Conservation (phyloP, 1,140 invertebrate species). For the Metaphire vulgaris region DNA sequence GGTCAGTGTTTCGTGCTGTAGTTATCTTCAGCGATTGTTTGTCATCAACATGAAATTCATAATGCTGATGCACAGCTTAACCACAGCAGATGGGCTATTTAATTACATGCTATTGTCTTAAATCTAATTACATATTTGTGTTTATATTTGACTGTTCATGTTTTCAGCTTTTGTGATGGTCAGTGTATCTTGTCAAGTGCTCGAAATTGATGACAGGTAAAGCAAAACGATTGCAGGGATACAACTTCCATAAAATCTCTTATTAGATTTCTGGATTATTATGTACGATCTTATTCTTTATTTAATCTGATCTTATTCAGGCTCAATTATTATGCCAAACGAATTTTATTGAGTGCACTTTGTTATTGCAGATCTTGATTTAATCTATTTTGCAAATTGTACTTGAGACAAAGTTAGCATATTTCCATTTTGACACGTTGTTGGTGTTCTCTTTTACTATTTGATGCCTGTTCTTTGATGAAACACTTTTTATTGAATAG, state of each 20-base stretch:
- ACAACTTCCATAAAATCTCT: not conserved
- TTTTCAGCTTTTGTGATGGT: not conserved
- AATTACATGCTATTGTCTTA: too few relatives aligned
- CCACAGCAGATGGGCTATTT: too few relatives aligned
- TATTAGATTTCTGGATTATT: not conserved
- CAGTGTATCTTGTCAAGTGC: not conserved
- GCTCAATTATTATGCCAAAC: not conserved
- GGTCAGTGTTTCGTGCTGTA: too few relatives aligned
- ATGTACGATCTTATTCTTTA: not conserved
- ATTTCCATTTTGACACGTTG: not conserved
- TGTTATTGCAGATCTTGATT: not conserved
- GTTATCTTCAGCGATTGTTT: too few relatives aligned
- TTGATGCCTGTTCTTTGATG: not conserved
- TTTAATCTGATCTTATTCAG: not conserved
- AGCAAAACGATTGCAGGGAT: not conserved
- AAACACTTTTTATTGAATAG: not conserved
- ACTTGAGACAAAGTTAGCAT: not conserved
- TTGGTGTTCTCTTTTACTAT: not conserved
- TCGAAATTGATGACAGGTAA: slow-evolving; percentile 16
- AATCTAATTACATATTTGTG: too few relatives aligned
- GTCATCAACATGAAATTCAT: too few relatives aligned
- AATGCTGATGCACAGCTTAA: too few relatives aligned
- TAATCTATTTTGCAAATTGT: not conserved
- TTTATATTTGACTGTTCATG: too few relatives aligned
- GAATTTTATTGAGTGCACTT: not conserved